Evolutionary conservation across 2,113 vertebrate genomes (phyloP).

Genomic region (Embiotoca jacksoni): DNA sequence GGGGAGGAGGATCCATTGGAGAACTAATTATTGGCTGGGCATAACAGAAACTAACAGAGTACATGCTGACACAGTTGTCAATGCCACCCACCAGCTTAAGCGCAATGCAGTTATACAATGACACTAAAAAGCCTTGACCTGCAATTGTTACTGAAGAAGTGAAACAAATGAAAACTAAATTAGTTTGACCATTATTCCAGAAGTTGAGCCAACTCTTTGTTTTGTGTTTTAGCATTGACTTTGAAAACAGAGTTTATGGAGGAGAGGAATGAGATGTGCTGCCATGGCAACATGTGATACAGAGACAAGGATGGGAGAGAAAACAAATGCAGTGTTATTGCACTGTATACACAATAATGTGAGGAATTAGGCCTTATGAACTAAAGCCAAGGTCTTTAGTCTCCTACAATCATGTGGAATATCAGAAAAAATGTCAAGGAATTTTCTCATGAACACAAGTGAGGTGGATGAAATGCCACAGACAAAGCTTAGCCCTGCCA

Average conservation of each 20-base stretch:
- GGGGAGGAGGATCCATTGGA: slow-evolving; percentile 25
- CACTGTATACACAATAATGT: background rate
- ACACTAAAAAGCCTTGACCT: slow-evolving; percentile 9
- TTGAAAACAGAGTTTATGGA: background rate
- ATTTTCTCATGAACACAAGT: slow-evolving; percentile 1
- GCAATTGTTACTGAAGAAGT: slow-evolving; percentile 6
- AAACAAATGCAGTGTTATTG: background rate
- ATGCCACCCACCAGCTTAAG: slow-evolving; percentile 40
- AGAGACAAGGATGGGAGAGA: background rate
- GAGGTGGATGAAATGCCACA: background rate
- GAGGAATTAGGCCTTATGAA: background rate
- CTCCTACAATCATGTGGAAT: background rate
- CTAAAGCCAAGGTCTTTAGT: background rate
- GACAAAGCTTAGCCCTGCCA: slow-evolving; percentile 16
- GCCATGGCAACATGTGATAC: slow-evolving; percentile 43
- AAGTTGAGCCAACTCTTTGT: slow-evolving; percentile 2
- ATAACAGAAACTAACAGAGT: slow-evolving; percentile 36
- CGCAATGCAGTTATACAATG: slow-evolving; percentile 36
- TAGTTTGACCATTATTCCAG: slow-evolving; percentile 12
- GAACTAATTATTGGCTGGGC: slow-evolving; percentile 52
- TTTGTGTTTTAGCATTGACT: background rate
- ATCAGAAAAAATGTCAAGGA: background rate
- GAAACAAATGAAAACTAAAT: slow-evolving; percentile 24
- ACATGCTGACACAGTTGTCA: slow-evolving; percentile 10
- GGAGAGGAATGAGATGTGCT: slow-evolving; percentile 5